A percentile compares a stretch with the other conserved stretches of the same genome.
phyloP scores from a whole-genome alignment of 2,113 vertebrate species.

The Pelobates fuscus region DNA sequence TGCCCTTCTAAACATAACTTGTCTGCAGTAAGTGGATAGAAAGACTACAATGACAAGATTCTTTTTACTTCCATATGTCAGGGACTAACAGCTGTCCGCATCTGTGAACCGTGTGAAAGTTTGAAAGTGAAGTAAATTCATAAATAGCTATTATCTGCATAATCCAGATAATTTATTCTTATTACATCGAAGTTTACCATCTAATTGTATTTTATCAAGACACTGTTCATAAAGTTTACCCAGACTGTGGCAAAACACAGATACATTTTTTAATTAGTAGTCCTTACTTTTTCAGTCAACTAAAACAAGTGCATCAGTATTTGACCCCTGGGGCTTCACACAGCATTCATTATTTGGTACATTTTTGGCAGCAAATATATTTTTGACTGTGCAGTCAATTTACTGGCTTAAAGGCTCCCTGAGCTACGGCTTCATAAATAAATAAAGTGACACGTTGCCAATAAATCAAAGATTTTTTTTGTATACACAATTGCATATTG shows the following conservation, averaged over 20 bases:
- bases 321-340: slow-evolving; percentile 51
- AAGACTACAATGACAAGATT: slow-evolving; percentile 59
- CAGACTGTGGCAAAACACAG: slow-evolving; percentile 73
- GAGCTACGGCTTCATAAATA: slow-evolving; percentile 76
- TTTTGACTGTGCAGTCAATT: slow-evolving; percentile 69
- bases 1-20: slow-evolving; percentile 57
- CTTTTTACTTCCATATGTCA: slow-evolving; percentile 44
- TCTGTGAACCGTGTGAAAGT: slow-evolving; percentile 69
- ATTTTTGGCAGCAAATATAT: slow-evolving; percentile 60
- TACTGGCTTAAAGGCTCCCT: slow-evolving; percentile 67
- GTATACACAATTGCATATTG: slow-evolving; percentile 74
- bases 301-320: slow-evolving; percentile 59
- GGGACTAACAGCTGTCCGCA: slow-evolving; percentile 71
- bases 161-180: slow-evolving; percentile 66
- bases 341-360: slow-evolving; percentile 55
- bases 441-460: slow-evolving; percentile 80
- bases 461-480: slow-evolving; percentile 76
- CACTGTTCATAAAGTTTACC: slow-evolving; percentile 75
- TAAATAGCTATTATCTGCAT: slow-evolving; percentile 71
- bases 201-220: slow-evolving; percentile 80
- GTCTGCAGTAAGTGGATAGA: slow-evolving; percentile 68
- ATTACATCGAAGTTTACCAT: slow-evolving; percentile 72
- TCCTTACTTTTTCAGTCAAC: slow-evolving; percentile 56
- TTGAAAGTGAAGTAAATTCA: slow-evolving; percentile 72
- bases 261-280: slow-evolving; percentile 64